phyloP scores from a whole-genome alignment of 64 coral and sea anemone species.

The Montipora cactus region DNA sequence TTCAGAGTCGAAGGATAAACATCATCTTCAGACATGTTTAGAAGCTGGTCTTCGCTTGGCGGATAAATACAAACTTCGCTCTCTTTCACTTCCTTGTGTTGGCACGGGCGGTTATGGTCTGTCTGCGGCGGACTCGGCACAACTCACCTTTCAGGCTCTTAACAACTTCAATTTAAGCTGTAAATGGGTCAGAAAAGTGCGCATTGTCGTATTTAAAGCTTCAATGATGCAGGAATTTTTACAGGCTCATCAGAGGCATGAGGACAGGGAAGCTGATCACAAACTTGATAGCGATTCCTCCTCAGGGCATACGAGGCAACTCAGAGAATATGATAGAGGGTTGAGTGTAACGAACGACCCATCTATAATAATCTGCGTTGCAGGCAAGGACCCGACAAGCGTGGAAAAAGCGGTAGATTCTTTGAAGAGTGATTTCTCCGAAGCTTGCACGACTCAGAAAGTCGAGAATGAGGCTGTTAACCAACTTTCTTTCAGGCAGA shows the following conservation, averaged over 20 bases:
- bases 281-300: not conserved
- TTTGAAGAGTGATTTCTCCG: slow-evolving; percentile 44
- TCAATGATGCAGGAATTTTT: slow-evolving; percentile 55
- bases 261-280: not conserved
- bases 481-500: slow-evolving; percentile 27
- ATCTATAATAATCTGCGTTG: slow-evolving; percentile 30
- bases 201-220: slow-evolving; percentile 67
- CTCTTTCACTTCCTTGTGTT: slow-evolving; percentile 63
- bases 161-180: slow-evolving; percentile 5
- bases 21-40: slow-evolving; percentile 48
- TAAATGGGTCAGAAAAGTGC: slow-evolving; percentile 36
- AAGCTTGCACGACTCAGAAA: slow-evolving; percentile 49
- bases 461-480: slow-evolving; percentile 31
- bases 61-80: slow-evolving; percentile 15
- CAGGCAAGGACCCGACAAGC: slow-evolving; percentile 8
- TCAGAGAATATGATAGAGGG: too few species aligned
- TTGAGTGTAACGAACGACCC: not conserved
- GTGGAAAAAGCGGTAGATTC: slow-evolving; percentile 20
- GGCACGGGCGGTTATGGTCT: slow-evolving; percentile 41
- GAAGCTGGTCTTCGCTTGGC: slow-evolving; percentile 56
- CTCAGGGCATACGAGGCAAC: not conserved
- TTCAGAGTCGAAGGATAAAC: not conserved
- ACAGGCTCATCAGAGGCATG: slow-evolving; percentile 23
- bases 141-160: slow-evolving; percentile 63
- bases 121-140: slow-evolving; percentile 44